Evolutionary conservation across 2,888 invertebrate species (phyloP).

Genomic region (Volucella zonaria): DNA sequence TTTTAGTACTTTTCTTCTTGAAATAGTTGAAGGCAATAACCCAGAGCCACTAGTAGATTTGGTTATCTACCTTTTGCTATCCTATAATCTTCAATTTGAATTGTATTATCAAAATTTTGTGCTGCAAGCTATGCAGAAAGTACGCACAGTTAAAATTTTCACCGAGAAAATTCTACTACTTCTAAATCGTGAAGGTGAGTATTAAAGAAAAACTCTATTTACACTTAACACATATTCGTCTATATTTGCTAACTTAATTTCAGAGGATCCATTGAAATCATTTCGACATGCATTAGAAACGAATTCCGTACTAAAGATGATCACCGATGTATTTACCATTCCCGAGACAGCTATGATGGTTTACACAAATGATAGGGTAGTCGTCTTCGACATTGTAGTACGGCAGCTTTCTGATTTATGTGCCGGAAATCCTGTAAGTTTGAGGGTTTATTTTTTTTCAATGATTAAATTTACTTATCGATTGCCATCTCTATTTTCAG

Average conservation of each 20-base stretch:
- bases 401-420: constrained; percentile 95
- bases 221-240: no score
- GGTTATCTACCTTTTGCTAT: constrained; percentile 91
- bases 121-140: constrained; percentile 87
- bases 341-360: constrained; percentile 92
- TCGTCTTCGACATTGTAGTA: constrained; percentile 95
- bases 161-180: constrained; percentile 94
- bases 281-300: constrained; percentile 92
- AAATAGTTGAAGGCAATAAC: constrained; percentile 92
- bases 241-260: constrained; percentile 74
- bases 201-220: neutral
- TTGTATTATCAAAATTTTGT: constrained; percentile 87
- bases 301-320: constrained; percentile 94
- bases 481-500: constrained; percentile 82
- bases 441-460: neutral
- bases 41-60: constrained; percentile 93
- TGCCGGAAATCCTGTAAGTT: constrained; percentile 90
- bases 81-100: constrained; percentile 94
- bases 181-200: constrained; percentile 93
- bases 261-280: constrained; percentile 94
- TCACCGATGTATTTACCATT: constrained; percentile 92
- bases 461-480: constrained; percentile 19
- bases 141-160: constrained; percentile 91
- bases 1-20: constrained; percentile 91
- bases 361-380: constrained; percentile 97